phyloP scores from a whole-genome alignment of 2,113 vertebrate species.

The Coturnix japonica region DNA sequence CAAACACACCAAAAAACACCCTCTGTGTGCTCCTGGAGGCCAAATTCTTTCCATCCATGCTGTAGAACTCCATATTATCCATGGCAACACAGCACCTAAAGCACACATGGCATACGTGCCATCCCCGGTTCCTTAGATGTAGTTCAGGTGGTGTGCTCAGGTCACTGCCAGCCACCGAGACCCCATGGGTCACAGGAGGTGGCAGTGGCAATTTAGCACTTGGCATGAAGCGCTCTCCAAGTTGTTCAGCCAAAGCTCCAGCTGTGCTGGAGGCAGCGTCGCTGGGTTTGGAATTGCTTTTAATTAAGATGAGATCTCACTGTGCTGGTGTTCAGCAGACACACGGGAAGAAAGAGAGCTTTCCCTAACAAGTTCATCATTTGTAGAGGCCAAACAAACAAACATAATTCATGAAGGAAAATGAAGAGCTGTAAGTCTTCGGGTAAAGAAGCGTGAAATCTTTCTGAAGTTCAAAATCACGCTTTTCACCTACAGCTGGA shows the following conservation, averaged over 20 bases:
- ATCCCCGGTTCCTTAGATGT: accelerated
- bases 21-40: not conserved
- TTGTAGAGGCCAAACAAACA: not conserved
- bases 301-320: constrained; percentile 42
- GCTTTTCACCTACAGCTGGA: not conserved
- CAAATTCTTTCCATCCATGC: not conserved
- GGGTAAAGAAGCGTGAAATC: not conserved
- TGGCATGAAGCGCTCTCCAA: not conserved
- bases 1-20: not conserved
- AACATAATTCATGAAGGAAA: not conserved
- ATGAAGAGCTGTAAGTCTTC: not conserved
- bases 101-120: not conserved
- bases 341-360: not conserved
- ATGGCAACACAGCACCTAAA: not conserved
- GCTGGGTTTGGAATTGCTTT: not conserved
- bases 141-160: not conserved
- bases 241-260: constrained; percentile 3
- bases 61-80: not conserved
- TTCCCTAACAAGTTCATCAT: not conserved
- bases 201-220: not conserved
- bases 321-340: not conserved
- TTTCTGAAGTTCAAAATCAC: not conserved
- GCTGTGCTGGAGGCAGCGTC: not conserved
- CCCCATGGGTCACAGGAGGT: accelerated
- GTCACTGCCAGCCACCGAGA: not conserved